Percentiles rank a stretch among this genome's conserved stretches.
Conservation (phyloP, 2,888 invertebrate species). For the Ernsta delagoae region DNA sequence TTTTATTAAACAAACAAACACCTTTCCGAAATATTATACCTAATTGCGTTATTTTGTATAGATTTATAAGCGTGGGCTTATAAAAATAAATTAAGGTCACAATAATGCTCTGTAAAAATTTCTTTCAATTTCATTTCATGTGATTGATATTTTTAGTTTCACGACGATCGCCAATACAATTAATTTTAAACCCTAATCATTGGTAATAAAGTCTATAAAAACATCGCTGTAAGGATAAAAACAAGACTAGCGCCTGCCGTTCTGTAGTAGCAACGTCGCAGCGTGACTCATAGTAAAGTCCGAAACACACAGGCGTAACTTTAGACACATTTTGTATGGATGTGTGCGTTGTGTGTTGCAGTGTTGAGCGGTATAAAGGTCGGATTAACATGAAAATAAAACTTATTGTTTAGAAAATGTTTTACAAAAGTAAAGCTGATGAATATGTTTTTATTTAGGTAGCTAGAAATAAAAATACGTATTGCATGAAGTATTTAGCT, state of each 20-base stretch:
- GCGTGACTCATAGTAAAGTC: conserved; percentile 76
- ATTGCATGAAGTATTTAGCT: no score
- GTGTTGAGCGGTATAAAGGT: conserved; percentile 9
- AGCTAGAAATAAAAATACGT: no score
- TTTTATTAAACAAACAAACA: no score
- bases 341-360: conserved; percentile 36
- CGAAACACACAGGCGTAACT: conserved; percentile 58
- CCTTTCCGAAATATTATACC: neutral
- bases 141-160: neutral
- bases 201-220: neutral
- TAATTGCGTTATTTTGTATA: neutral
- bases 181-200: conserved; percentile 6
- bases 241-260: conserved; percentile 52
- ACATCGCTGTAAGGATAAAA: neutral
- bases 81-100: neutral
- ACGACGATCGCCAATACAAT: neutral
- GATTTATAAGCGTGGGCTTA: no score
- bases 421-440: no score
- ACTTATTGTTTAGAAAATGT: no score
- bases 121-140: conserved; percentile 13
- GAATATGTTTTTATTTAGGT: no score
- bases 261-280: conserved; percentile 53
- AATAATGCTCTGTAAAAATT: neutral
- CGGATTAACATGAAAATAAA: no score
- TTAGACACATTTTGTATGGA: conserved; percentile 7